phyloP scores from a whole-genome alignment of 2,113 vertebrate species.

The Marmota monax region DNA sequence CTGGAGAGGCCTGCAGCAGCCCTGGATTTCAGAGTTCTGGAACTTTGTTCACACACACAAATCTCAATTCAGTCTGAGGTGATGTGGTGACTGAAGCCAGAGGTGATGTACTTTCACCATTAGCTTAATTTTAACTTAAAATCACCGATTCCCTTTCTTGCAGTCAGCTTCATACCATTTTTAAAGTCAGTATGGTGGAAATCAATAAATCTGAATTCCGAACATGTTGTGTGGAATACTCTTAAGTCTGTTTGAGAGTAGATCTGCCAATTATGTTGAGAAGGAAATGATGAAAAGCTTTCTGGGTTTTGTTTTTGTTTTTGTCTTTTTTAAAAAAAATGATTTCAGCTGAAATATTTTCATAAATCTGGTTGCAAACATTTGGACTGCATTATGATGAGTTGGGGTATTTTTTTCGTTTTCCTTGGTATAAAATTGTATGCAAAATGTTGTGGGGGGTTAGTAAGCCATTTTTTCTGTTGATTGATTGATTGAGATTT shows the following conservation, averaged over 20 bases:
- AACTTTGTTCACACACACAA: slow-evolving; percentile 86
- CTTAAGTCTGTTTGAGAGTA: slow-evolving; percentile 87
- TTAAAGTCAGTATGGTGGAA: slow-evolving; percentile 88
- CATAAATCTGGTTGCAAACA: slow-evolving; percentile 84
- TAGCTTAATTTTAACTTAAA: slow-evolving; percentile 92
- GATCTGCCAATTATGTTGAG: slow-evolving; percentile 85
- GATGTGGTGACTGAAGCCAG: slow-evolving; percentile 90
- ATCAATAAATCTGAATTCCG: slow-evolving; percentile 89
- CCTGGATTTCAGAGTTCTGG: slow-evolving; percentile 89
- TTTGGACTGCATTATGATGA: slow-evolving; percentile 82
- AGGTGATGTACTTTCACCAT: slow-evolving; percentile 92
- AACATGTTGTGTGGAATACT: slow-evolving; percentile 88
- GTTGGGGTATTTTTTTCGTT: slow-evolving; percentile 66
- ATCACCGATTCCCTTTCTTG: slow-evolving; percentile 88
- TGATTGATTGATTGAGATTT: slow-evolving; percentile 80
- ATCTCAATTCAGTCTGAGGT: slow-evolving; percentile 80
- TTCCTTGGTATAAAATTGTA: slow-evolving; percentile 78
- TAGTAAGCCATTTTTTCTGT: slow-evolving; percentile 87
- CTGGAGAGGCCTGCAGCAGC: slow-evolving; percentile 90
- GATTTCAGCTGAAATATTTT: slow-evolving; percentile 87
- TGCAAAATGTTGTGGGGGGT: slow-evolving; percentile 76
- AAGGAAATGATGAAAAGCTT: slow-evolving; percentile 79
- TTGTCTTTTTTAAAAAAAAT: slow-evolving; percentile 34
- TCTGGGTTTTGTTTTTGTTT: slow-evolving; percentile 53
- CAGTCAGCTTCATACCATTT: slow-evolving; percentile 90